Evolutionary conservation across 2,113 vertebrate species (phyloP).

Genomic region (Odocoileus hemionus): DNA sequence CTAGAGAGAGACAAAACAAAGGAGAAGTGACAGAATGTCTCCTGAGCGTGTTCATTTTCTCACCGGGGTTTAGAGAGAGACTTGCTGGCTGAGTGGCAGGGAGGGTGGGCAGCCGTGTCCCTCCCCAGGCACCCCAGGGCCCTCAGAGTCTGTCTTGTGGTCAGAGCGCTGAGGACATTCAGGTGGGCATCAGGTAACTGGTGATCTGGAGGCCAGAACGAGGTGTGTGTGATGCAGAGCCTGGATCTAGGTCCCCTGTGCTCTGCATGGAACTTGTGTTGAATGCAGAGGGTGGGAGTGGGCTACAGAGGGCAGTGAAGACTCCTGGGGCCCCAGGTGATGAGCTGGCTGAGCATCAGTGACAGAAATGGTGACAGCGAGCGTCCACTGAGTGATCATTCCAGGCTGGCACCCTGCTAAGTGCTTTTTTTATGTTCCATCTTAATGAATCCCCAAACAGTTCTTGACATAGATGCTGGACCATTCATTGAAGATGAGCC

Average conservation of each 20-base stretch:
- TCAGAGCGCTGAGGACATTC: neutral
- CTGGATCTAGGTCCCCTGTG: fast-evolving
- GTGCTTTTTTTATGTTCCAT: neutral
- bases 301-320: neutral
- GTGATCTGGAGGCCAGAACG: fast-evolving
- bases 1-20: neutral
- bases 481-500: neutral
- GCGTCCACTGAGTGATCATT: neutral
- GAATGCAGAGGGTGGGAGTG: neutral
- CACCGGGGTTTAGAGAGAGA: neutral
- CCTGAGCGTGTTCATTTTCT: neutral
- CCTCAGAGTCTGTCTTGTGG: neutral
- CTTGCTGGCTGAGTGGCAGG: neutral
- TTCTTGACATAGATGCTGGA: fast-evolving
- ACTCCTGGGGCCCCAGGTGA: neutral
- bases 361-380: neutral
- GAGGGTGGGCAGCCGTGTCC: neutral
- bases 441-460: neutral
- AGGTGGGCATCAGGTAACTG: neutral
- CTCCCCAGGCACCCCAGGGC: neutral
- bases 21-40: neutral
- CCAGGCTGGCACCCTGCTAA: neutral
- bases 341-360: neutral
- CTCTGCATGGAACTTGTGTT: neutral
- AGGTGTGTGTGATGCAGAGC: neutral